Evolutionary conservation across 2,888 invertebrate genomes (phyloP), one percentile per base, ranked within the genome.

Genomic region (Allacma fusca): DNA sequence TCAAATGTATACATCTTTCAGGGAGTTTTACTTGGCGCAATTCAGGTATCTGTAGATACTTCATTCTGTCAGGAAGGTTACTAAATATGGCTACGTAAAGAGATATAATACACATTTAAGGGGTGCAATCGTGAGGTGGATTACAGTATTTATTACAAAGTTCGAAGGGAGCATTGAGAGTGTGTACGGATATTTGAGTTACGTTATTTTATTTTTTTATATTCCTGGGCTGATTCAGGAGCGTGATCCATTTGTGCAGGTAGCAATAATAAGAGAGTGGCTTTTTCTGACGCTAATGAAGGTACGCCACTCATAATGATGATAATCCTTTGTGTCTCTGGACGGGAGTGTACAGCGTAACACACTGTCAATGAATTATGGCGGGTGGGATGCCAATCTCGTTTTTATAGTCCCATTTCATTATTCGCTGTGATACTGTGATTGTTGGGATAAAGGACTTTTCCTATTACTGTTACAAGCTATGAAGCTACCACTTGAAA

Each of bases 321-420:
- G 50, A 50, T 50, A 50, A 50, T 13, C 50, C 50, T n/a, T 50
- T 13, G n/a, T 50, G 50, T 19, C 19, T 13, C 19, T 50, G 50
- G 50, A 12, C 16, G 50, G n/a, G 50, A 50, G 50, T 50, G 50
- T 50, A 50, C 16, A 50, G 2, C n/a, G 19, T 34, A 34, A 34
- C 16, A 50, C 16, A 9, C n/a, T 50, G 19, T 50, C 50, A 50
- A 50, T 50, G 50, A 50, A 50, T 50, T 50, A 50, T 50, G 16
- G n/a, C 50, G 50, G 50, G 50, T n/a, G 50, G 50, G 50, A 50
- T 16, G 19, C 50, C 50, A 50, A 50, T 50, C 50, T 50, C 50
- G 16, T 19, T 13, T 50, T 50, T 50, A 50, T 50, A 16, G 19
- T 50, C 4, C 19, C n/a, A 50, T 50, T 50, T 50, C 50, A 50